Base-by-base conservation (phyloP, 2,797 vertebrate species). In the Notolepis coatsorum region DNA sequence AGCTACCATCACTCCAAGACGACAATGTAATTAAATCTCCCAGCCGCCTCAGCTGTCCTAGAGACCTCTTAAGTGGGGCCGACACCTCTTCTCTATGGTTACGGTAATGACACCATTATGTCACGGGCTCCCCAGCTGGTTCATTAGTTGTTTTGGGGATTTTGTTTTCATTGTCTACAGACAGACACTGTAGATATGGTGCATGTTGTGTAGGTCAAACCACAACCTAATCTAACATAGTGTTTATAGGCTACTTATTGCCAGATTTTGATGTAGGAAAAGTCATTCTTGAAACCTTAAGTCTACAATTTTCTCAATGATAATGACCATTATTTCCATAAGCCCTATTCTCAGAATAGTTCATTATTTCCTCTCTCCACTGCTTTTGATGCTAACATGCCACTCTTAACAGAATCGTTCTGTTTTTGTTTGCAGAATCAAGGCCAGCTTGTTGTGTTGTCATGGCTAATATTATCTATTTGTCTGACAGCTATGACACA, bases 351-450 rank as follows among this genome's bases (percentile, higher is more conserved):
- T 54, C 12, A 33, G 43, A 77, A 71, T 76, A 69, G 73, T 76
- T 82, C 38, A 82, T 83, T 77, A 77, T 72, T 71, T 59, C 54
- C 42, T 46, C 76, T 78, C 85, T 79, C 72, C 77, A 78, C 64
- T 54, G 61, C 61, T 72, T 77, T 68, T 61, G 67, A 53, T 55
- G 39, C n/a, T n/a, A n/a, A n/a, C n/a, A n/a, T 74, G 70, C 62
- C 64, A 75, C 60, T n/a, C 10, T n/a, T n/a, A n/a, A n/a, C n/a
- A n/a, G n/a, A n/a, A n/a, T n/a, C n/a, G n/a, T n/a, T n/a, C n/a
- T n/a, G n/a, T n/a, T n/a, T n/a, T n/a, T n/a, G n/a, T n/a, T n/a
- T n/a, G n/a, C n/a, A n/a, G n/a, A n/a, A n/a, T n/a, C n/a, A n/a
- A n/a, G n/a, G n/a, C n/a, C n/a, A n/a, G n/a, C n/a, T n/a, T n/a